Conservation (phyloP, 1,140 invertebrate species). For the Drosophila gunungcola region DNA sequence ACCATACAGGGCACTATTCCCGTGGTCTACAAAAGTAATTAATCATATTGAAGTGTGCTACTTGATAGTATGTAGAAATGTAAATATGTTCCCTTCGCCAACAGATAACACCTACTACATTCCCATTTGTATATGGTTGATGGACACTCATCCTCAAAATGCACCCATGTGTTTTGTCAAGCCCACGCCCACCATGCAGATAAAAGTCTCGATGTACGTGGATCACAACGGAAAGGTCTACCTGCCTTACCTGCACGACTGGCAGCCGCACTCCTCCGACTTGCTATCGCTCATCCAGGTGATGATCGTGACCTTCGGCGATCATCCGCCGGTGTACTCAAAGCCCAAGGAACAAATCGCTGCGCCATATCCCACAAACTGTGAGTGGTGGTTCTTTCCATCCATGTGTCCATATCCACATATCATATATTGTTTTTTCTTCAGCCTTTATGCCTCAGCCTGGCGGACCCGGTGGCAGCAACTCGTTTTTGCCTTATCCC, state of each 20-base stretch:
- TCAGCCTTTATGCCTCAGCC: constrained; percentile 70
- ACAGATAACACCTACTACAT: constrained; percentile 96
- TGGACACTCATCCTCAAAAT: constrained; percentile 98
- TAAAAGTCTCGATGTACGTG: constrained; percentile 97
- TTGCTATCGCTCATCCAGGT: constrained; percentile 94
- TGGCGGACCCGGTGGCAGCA: constrained; percentile 46
- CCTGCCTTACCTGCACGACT: constrained; percentile 98
- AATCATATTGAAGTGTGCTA: not conserved
- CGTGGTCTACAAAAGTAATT: constrained; percentile 93
- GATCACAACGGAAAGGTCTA: constrained; percentile 98
- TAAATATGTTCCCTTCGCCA: constrained; percentile 13
- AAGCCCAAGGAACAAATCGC: constrained; percentile 86
- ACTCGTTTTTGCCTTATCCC: constrained; percentile 71
- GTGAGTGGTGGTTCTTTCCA: constrained; percentile 33
- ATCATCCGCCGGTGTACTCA: constrained; percentile 96
- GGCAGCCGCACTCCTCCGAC: constrained; percentile 94
- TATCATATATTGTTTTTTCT: not conserved
- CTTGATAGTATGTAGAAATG: not conserved
- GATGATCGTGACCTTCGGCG: constrained; percentile 97
- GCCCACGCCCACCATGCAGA: constrained; percentile 97
- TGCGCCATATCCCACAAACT: constrained; percentile 64
- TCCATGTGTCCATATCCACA: too few species aligned
- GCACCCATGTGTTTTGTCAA: constrained; percentile 99
- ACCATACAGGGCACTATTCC: constrained; percentile 97
- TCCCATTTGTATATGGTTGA: constrained; percentile 97